Evolutionary conservation across 2,113 vertebrate genomes (phyloP).

Genomic region (Solea senegalensis): DNA sequence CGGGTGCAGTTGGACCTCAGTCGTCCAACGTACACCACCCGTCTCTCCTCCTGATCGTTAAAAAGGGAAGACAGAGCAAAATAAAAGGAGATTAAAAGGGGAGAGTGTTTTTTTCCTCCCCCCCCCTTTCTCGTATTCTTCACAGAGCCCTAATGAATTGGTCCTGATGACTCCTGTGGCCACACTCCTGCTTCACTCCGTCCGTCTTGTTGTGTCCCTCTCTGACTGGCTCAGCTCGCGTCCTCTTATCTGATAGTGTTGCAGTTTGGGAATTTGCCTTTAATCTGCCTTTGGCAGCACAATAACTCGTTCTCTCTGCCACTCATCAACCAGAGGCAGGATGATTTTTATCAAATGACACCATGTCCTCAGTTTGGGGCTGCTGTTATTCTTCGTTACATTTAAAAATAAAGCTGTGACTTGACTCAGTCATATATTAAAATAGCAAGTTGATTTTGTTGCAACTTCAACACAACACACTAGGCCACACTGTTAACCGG

Average conservation of each 20-base stretch:
- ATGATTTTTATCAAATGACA: constrained; percentile 76
- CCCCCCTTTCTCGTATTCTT: constrained; percentile 41
- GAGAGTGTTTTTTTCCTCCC: constrained; percentile 28
- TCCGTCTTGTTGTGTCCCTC: constrained; percentile 54
- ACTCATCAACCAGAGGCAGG: constrained; percentile 69
- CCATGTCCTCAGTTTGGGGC: constrained; percentile 52
- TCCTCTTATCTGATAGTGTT: constrained; percentile 69
- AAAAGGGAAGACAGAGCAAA: constrained; percentile 51
- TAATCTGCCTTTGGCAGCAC: constrained; percentile 64
- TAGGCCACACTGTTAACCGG: background rate
- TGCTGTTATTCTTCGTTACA: constrained; percentile 50
- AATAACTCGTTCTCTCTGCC: constrained; percentile 68
- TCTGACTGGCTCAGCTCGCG: constrained; percentile 63
- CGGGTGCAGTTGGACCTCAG: constrained; percentile 92
- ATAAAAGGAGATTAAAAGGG: constrained; percentile 65
- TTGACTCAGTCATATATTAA: constrained; percentile 51
- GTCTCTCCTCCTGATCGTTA: constrained; percentile 91
- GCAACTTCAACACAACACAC: constrained; percentile 4
- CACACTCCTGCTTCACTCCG: constrained; percentile 20
- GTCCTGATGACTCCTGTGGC: constrained; percentile 65
- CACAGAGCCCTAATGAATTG: constrained; percentile 64
- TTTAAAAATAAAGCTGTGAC: constrained; percentile 64
- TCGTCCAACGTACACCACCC: constrained; percentile 96
- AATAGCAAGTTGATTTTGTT: constrained; percentile 3
- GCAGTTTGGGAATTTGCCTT: constrained; percentile 55